Evolutionary conservation across 1,140 invertebrate genomes (phyloP).

Genomic region (Drosophila paulistorum): DNA sequence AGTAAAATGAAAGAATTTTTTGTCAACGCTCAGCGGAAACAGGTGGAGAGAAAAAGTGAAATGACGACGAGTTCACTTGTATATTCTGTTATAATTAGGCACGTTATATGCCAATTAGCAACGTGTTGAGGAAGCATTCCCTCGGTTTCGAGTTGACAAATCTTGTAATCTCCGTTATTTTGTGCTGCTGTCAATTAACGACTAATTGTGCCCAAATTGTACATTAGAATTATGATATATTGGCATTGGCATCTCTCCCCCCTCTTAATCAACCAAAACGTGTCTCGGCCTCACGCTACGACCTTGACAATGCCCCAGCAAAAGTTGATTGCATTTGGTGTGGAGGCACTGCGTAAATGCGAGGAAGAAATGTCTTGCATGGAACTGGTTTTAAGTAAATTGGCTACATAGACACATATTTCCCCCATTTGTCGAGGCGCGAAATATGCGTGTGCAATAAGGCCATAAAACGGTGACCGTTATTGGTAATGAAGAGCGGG

Average conservation of each 20-base stretch:
- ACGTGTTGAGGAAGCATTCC: slow-evolving; percentile 68
- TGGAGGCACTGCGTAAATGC: slow-evolving; percentile 22
- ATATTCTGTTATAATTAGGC: slow-evolving; percentile 68
- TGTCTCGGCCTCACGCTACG: slow-evolving; percentile 12
- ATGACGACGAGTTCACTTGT: slow-evolving; percentile 47
- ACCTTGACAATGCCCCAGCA: slow-evolving; percentile 67
- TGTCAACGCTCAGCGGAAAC: slow-evolving; percentile 39
- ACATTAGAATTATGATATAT: slow-evolving; percentile 60
- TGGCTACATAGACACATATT: slow-evolving; percentile 8
- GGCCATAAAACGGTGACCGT: slow-evolving; percentile 45
- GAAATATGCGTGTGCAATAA: slow-evolving; percentile 68
- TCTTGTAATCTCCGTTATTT: slow-evolving; percentile 56
- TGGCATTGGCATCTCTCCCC: slow-evolving; percentile 33
- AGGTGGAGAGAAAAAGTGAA: slow-evolving; percentile 47
- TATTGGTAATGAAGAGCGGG: slow-evolving; percentile 11
- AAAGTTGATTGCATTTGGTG: slow-evolving; percentile 21
- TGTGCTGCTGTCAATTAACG: slow-evolving; percentile 45
- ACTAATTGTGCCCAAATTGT: slow-evolving; percentile 75
- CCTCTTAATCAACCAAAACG: slow-evolving; percentile 20
- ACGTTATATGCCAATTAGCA: slow-evolving; percentile 75
- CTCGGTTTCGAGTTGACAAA: slow-evolving; percentile 58
- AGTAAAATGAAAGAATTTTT: slow-evolving; percentile 19
- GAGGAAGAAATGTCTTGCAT: slow-evolving; percentile 66
- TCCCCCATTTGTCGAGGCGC: slow-evolving; percentile 50
- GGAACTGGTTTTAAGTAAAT: slow-evolving; percentile 53